Evolutionary conservation across 2,113 vertebrate species (phyloP).

Genomic region (Sinocyclocheilus maitianheensis): DNA sequence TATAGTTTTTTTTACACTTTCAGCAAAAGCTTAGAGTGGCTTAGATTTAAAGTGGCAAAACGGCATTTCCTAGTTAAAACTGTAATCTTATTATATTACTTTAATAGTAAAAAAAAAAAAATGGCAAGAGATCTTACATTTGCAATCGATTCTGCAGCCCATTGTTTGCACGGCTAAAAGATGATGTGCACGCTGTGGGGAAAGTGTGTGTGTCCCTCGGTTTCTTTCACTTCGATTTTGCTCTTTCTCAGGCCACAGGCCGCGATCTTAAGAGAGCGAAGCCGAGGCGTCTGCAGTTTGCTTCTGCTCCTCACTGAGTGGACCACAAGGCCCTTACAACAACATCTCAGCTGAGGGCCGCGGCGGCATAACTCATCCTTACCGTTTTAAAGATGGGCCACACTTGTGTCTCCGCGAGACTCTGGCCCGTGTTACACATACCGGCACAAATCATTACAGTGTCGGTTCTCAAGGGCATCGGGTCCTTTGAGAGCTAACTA

Average conservation of each 20-base stretch:
- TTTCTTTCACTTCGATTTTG: constrained; percentile 67
- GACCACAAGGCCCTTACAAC: constrained; percentile 64
- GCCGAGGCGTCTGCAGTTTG: constrained; percentile 56
- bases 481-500: background rate
- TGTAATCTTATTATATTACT: too few relatives aligned
- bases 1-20: too few relatives aligned
- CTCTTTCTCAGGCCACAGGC: constrained; percentile 65
- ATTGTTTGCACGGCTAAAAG: background rate
- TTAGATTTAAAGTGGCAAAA: too few relatives aligned
- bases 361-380: constrained; percentile 57
- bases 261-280: constrained; percentile 69
- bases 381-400: constrained; percentile 66
- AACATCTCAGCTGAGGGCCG: constrained; percentile 59
- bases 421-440: constrained; percentile 55
- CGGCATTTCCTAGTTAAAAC: too few relatives aligned
- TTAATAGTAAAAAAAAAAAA: too few relatives aligned
- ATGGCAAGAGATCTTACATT: background rate
- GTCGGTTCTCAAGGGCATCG: constrained; percentile 18
- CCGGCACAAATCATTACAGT: constrained; percentile 63
- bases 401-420: constrained; percentile 54
- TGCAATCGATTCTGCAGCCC: constrained; percentile 12
- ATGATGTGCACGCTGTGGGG: constrained; percentile 48
- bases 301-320: constrained; percentile 43
- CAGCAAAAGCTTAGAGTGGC: too few relatives aligned
- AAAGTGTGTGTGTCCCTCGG: constrained; percentile 68